These are phyloP conservation scores for Indicator maculatus DNA, from an alignment of 2,113 vertebrate genomes.

Conservation along the genomic window DNA sequence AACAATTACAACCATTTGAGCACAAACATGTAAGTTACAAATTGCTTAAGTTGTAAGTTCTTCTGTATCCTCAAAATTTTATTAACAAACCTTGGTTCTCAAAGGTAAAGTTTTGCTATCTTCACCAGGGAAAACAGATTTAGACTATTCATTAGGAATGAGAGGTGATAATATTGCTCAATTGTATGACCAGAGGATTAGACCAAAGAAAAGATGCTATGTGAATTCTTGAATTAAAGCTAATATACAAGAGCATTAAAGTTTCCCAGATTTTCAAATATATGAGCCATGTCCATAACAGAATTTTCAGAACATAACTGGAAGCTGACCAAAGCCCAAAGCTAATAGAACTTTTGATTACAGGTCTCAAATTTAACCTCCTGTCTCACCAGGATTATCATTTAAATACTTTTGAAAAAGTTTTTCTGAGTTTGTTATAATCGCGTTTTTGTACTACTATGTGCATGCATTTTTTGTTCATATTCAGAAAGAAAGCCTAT, in stretches of 20 bases:
- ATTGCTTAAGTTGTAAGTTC: fast-evolving
- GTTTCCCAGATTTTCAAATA: background rate
- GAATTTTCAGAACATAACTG: background rate
- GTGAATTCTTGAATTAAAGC: background rate
- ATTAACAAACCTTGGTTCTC: background rate
- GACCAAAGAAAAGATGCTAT: background rate
- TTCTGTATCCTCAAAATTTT: background rate
- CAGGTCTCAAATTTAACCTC: background rate
- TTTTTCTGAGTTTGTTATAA: background rate
- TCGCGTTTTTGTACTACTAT: background rate
- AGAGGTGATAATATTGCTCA: background rate
- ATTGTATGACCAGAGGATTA: background rate
- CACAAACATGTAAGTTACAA: background rate
- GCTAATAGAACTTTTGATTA: background rate
- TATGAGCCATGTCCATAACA: background rate
- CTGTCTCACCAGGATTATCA: background rate
- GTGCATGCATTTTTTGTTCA: background rate
- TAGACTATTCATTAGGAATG: background rate
- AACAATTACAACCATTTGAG: background rate
- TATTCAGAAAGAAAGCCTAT: background rate
- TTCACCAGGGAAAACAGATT: background rate
- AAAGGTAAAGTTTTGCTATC: background rate
- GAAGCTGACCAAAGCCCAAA: background rate
- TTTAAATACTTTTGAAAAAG: background rate
- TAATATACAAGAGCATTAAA: background rate